phyloP scores from a whole-genome alignment of 2,113 vertebrate genomes.

The Mystacornis crossleyi region DNA sequence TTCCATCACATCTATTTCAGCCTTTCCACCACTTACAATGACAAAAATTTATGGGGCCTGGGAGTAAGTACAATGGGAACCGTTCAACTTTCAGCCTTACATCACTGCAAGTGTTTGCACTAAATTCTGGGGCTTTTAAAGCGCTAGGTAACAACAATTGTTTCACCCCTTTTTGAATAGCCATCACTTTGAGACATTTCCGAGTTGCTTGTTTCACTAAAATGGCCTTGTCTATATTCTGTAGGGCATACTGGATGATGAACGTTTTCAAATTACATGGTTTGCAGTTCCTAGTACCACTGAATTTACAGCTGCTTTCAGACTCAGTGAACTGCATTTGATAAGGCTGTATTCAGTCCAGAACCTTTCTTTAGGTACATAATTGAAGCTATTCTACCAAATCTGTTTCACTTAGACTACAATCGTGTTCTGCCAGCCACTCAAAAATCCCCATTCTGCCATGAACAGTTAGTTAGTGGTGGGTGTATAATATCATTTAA shows the following conservation, averaged over 20 bases:
- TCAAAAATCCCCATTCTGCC: conserved; percentile 26
- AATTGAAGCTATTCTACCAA: conserved; percentile 76
- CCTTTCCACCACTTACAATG: neutral
- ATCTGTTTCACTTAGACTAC: conserved; percentile 60
- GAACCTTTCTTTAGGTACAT: conserved; percentile 64
- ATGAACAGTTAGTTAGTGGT: conserved; percentile 15
- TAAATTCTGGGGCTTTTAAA: neutral
- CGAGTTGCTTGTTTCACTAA: conserved; percentile 44
- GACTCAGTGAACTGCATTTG: conserved; percentile 68
- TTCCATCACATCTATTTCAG: neutral
- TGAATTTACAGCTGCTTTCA: conserved; percentile 73
- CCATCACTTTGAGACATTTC: neutral
- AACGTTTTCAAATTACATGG: conserved; percentile 76
- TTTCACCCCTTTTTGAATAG: neutral
- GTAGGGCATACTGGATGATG: conserved; percentile 48
- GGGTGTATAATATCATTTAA: conserved; percentile 18
- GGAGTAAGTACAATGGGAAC: neutral
- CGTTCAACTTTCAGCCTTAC: neutral
- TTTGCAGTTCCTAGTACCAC: conserved; percentile 61
- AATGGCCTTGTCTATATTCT: conserved; percentile 51
- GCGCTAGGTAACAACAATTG: neutral
- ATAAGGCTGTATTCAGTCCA: conserved; percentile 61
- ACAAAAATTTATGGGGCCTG: neutral
- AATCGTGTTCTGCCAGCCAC: conserved; percentile 27
- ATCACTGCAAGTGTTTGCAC: neutral